Evolutionary conservation across 1,140 invertebrate species (phyloP).

Genomic region (Cydia strobilella): DNA sequence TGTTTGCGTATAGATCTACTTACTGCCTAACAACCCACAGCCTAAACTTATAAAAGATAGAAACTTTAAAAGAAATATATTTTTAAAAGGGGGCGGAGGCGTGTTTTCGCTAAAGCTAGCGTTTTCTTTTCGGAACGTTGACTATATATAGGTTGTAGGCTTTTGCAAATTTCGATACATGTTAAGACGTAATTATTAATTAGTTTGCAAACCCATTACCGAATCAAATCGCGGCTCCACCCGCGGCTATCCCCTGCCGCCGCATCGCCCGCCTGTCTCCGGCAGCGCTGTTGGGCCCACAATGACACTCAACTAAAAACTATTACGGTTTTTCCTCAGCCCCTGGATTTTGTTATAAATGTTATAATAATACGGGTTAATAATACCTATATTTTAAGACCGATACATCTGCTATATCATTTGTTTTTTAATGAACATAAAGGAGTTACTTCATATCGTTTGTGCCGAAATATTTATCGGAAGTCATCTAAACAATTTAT

Average conservation of each 20-base stretch:
- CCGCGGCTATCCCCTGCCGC: neutral
- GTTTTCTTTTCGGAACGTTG: no score
- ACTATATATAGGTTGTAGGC: neutral
- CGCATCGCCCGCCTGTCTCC: constrained; percentile 1
- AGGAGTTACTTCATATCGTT: no score
- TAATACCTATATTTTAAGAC: neutral
- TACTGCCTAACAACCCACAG: no score
- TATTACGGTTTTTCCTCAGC: neutral
- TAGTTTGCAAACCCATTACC: constrained; percentile 1
- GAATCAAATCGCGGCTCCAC: neutral
- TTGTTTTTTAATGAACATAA: no score
- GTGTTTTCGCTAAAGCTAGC: no score
- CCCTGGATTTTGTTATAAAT: neutral
- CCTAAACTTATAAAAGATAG: no score
- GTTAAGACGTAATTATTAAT: neutral
- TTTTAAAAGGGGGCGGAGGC: no score
- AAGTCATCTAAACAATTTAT: no score
- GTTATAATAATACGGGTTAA: neutral
- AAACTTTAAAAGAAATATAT: no score
- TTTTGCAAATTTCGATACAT: neutral
- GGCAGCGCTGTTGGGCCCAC: neutral
- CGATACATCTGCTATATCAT: no score
- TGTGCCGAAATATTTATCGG: no score
- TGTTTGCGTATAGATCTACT: no score
- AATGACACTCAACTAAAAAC: neutral